phyloP scores from a whole-genome alignment of 2,888 invertebrate species.

The Zonitis immaculata region DNA sequence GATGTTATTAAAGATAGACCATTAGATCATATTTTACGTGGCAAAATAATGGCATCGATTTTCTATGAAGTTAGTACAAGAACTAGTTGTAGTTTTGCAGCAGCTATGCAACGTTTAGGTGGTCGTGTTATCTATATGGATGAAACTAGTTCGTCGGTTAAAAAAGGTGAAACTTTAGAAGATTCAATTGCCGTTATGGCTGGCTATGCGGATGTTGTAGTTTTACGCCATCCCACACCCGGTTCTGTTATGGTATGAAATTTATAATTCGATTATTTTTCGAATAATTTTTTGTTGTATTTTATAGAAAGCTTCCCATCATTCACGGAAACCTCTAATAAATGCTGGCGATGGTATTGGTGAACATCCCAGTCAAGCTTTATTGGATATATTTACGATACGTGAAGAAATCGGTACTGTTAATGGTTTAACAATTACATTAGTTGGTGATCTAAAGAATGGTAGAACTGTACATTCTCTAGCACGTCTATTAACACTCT shows the following conservation, averaged over 20 bases:
- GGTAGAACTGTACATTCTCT: conserved; percentile 98
- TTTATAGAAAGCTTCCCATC: conserved; percentile 71
- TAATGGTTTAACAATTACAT: conserved; percentile 92
- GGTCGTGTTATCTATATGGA: conserved; percentile 90
- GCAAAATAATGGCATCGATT: conserved; percentile 92
- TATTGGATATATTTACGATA: conserved; percentile 96
- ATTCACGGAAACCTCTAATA: conserved; percentile 84
- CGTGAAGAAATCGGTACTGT: conserved; percentile 98
- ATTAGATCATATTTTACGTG: conserved; percentile 80
- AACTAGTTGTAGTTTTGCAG: conserved; percentile 92
- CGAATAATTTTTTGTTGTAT: conserved; percentile 4
- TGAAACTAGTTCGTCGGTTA: conserved; percentile 84
- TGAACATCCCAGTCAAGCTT: conserved; percentile 96
- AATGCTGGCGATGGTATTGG: conserved; percentile 98
- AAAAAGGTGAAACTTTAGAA: conserved; percentile 95
- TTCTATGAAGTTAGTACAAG: conserved; percentile 98
- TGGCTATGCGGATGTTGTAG: conserved; percentile 91
- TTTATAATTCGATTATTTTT: conserved; percentile 61
- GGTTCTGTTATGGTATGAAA: conserved; percentile 85
- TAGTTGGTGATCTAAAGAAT: conserved; percentile 97
- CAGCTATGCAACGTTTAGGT: conserved; percentile 95
- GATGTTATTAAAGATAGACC: conserved; percentile 79
- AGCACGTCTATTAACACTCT: conserved; percentile 86
- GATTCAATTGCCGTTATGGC: conserved; percentile 82
- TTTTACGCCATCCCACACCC: conserved; percentile 88